Conservation (phyloP, 2,113 vertebrate genomes). For the Neogobius melanostomus region DNA sequence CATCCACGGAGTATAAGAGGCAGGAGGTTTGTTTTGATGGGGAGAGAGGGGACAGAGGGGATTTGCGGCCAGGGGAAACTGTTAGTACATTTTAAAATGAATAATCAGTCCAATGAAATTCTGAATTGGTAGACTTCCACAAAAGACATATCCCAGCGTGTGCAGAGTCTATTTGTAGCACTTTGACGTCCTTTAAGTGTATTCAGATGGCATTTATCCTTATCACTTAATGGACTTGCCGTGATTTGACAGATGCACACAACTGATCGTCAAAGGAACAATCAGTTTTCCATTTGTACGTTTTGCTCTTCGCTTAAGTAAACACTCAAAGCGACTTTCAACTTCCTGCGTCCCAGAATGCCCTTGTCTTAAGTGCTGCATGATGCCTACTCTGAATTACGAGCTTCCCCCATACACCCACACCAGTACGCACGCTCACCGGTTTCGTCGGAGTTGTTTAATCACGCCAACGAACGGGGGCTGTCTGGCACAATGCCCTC, state of each 20-base stretch:
- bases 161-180: not conserved
- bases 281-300: not conserved
- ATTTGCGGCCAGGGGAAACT: too few species aligned
- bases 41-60: too few species aligned
- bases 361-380: constrained; percentile 11
- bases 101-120: too few species aligned
- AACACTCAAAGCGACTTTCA: not conserved
- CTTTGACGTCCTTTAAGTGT: constrained; percentile 2
- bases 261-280: constrained; percentile 6
- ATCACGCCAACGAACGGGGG: constrained; percentile 59
- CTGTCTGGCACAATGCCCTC: constrained; percentile 34
- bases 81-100: too few species aligned
- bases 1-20: too few species aligned
- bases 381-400: constrained; percentile 46
- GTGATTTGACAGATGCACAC: constrained; percentile 2
- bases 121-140: too few species aligned
- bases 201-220: constrained; percentile 2
- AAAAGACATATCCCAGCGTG: not conserved
- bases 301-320: not conserved
- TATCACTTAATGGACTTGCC: constrained; percentile 7
- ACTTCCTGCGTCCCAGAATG: not conserved
- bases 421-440: not conserved
- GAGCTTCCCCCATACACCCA: not conserved
- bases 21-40: too few species aligned
- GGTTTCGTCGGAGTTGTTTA: constrained; percentile 49